Evolutionary conservation across 2,797 vertebrate species (phyloP).

Genomic region (Falco cherrug): DNA sequence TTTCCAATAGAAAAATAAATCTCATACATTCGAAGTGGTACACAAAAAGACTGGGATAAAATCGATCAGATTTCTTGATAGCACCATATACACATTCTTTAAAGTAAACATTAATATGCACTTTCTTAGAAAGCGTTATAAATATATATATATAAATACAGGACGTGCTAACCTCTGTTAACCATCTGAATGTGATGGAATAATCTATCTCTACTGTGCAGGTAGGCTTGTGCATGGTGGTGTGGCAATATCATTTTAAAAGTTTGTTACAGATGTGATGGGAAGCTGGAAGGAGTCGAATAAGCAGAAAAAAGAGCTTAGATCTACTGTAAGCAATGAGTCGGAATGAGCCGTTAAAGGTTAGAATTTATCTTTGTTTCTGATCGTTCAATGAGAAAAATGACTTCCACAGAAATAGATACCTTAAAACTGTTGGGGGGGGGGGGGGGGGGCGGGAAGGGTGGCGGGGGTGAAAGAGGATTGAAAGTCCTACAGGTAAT

Average conservation of each 20-base stretch:
- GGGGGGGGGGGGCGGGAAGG: conserved; percentile 44
- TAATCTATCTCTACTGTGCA: conserved; percentile 85
- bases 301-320: conserved; percentile 88
- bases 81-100: conserved; percentile 90
- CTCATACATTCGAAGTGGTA: conserved; percentile 90
- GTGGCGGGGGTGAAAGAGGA: conserved; percentile 79
- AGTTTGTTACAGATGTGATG: conserved; percentile 89
- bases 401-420: conserved; percentile 84
- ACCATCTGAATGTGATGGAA: conserved; percentile 88
- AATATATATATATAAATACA: conserved; percentile 85
- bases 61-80: conserved; percentile 87
- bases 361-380: conserved; percentile 86
- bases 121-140: conserved; percentile 92
- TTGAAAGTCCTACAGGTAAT: conserved; percentile 80
- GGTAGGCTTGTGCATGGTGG: conserved; percentile 86
- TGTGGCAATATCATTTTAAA: conserved; percentile 83
- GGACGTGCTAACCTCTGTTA: conserved; percentile 86
- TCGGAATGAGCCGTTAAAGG: conserved; percentile 87
- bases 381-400: conserved; percentile 85
- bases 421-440: conserved; percentile 78
- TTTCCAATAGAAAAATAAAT: conserved; percentile 91
- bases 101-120: conserved; percentile 90
- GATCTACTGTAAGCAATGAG: conserved; percentile 88
- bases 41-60: conserved; percentile 89
- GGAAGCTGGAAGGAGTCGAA: conserved; percentile 87